Conservation (phyloP, 2,888 invertebrate species). For the Dynastes maya region DNA sequence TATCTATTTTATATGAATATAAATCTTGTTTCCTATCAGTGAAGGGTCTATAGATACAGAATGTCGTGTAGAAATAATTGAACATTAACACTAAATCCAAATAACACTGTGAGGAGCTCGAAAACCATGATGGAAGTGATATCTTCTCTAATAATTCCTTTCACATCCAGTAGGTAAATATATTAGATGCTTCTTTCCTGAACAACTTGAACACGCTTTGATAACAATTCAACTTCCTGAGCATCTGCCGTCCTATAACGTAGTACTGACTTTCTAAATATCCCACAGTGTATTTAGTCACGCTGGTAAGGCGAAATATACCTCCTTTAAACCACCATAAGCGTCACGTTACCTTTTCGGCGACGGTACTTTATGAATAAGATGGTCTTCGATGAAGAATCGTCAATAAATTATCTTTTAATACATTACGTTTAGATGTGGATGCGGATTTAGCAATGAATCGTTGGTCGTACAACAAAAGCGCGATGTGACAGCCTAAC, state of each 20-base stretch:
- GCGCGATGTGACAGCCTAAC: slow-evolving; percentile 45
- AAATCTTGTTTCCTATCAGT: not conserved
- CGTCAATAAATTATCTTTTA: slow-evolving; percentile 43
- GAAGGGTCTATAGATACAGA: not conserved
- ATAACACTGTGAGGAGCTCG: not conserved
- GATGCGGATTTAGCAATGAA: slow-evolving; percentile 44
- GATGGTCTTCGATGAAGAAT: slow-evolving; percentile 39
- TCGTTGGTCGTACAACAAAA: slow-evolving; percentile 40
- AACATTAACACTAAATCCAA: not conserved
- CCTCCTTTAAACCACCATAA: not conserved
- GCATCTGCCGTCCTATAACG: slow-evolving; percentile 29
- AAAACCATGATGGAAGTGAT: not conserved
- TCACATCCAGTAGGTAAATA: slow-evolving; percentile 29
- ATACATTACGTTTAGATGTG: slow-evolving; percentile 39
- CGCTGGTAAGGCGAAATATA: slow-evolving; percentile 11
- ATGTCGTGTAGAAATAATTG: not conserved
- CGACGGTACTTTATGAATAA: slow-evolving; percentile 33
- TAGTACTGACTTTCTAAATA: slow-evolving; percentile 34
- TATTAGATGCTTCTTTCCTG: slow-evolving; percentile 12
- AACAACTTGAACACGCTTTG: slow-evolving; percentile 22
- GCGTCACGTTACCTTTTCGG: slow-evolving; percentile 35
- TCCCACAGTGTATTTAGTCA: slow-evolving; percentile 41
- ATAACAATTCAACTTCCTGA: slow-evolving; percentile 43
- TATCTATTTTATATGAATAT: not conserved
- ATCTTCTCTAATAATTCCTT: slow-evolving; percentile 22